phyloP scores from a whole-genome alignment of 2,797 vertebrate species.

The Sebastes elongatus region DNA sequence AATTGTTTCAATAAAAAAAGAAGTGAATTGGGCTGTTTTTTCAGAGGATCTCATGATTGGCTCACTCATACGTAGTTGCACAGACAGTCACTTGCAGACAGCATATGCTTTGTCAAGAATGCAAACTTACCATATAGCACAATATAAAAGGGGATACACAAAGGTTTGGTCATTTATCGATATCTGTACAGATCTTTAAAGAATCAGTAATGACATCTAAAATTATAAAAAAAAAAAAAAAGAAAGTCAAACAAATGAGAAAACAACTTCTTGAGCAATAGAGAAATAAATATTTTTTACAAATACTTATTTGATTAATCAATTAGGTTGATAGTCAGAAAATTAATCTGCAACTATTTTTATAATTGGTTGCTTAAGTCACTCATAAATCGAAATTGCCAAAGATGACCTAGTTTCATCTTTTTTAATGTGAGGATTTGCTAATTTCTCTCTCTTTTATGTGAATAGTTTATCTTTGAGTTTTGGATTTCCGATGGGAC shows the following conservation, averaged over 20 bases:
- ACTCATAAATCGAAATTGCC: too few species aligned
- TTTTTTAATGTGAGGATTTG: too few species aligned
- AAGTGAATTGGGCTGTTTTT: neutral
- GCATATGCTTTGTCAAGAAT: neutral
- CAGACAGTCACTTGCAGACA: neutral
- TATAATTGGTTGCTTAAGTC: too few species aligned
- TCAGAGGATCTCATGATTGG: slow-evolving; percentile 6
- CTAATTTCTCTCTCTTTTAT: too few species aligned
- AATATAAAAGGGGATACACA: neutral
- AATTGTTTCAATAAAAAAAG: neutral
- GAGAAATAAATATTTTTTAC: neutral
- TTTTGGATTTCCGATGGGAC: too few species aligned
- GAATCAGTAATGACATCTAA: neutral
- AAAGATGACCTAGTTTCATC: too few species aligned
- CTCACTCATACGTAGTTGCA: neutral
- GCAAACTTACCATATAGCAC: neutral
- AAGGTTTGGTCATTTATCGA: neutral
- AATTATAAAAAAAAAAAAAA: too few species aligned
- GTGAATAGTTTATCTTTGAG: neutral
- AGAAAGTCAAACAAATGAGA: neutral
- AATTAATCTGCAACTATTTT: too few species aligned
- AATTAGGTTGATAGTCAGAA: neutral
- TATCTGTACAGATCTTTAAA: neutral
- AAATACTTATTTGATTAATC: neutral
- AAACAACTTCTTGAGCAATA: neutral